Conservation (phyloP, 2,888 invertebrate genomes). For the Lysandra coridon region DNA sequence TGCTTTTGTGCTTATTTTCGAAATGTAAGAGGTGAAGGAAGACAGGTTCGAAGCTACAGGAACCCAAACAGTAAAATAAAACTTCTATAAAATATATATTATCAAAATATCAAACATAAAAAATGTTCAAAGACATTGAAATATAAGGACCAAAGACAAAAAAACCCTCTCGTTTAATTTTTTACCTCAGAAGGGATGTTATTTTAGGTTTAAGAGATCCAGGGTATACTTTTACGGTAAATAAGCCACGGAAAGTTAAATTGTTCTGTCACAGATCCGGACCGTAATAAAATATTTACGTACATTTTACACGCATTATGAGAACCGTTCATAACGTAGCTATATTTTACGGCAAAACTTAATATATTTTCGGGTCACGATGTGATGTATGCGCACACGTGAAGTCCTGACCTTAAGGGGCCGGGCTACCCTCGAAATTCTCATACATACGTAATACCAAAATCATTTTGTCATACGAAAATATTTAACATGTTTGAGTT, state of each 20-base stretch:
- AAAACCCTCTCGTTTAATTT: not conserved
- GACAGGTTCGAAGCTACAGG: too few relatives aligned
- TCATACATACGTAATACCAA: too few relatives aligned
- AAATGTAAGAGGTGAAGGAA: too few relatives aligned
- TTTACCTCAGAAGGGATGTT: not conserved
- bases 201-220: not conserved
- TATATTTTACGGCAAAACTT: conserved; percentile 22
- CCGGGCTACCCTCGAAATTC: too few relatives aligned
- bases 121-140: not conserved
- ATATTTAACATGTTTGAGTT: too few relatives aligned
- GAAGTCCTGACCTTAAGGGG: not conserved
- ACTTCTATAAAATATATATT: too few relatives aligned
- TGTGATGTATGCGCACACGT: not conserved
- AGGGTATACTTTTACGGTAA: not conserved
- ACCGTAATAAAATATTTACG: conserved; percentile 25
- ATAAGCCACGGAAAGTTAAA: not conserved
- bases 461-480: too few relatives aligned
- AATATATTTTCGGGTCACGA: conserved; percentile 12
- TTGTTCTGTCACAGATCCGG: not conserved
- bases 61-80: too few relatives aligned
- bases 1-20: too few relatives aligned
- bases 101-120: not conserved
- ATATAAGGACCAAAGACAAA: not conserved
- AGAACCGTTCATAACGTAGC: conserved; percentile 4
- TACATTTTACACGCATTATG: conserved; percentile 26